Base-by-base conservation (phyloP, 92 coral and sea anemone species). In the Porites rus region DNA sequence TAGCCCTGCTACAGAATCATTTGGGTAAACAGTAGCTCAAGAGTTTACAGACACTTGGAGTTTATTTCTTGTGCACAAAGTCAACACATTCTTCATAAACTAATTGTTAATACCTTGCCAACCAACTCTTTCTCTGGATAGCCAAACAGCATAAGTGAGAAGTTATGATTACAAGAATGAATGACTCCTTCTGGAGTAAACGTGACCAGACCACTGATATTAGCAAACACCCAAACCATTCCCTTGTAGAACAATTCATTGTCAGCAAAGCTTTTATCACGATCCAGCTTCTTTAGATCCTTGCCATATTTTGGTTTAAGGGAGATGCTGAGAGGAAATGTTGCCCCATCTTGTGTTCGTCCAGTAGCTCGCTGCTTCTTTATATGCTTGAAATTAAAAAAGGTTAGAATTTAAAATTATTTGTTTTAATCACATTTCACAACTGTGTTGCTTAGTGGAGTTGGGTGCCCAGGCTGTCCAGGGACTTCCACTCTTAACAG, bases 301-400 rank as follows among this genome's bases (percentile, higher is more conserved):
- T 91, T 91, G 28, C 81, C 86, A 11, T 88, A 77, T 76, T 91
- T 90, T 12, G 93, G 89, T 82, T 93, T 93, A 56, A 96, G 91
- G 9, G 89, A 76, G 54, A 96, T 79, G n/a, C 96, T 96, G 79
- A 96, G 68, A 73, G 99, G 99, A 78, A 96, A 96, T 25, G 91
- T 91, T n/a, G 93, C 90, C 17, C 99, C 99, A 90, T 95, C 99
- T 90, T 76, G 95, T 25, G 97, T 96, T 51, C 98, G 83, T 28
- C 99, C 99, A 18, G 99, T 96, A 0, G 99, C 98, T 74, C 90
- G 89, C 69, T 96, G 99, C 73, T 96, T 96, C 77, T 90, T 93
- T 4, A 88, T 72, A 75, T 91, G 88, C 98, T 96, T 64, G 43
- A 63, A 69, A 18, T n/a, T 14, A 50, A 38, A 69, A 69, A 68